Base-by-base conservation (phyloP, 1,140 invertebrate genomes). In the Spodoptera frugiperda region DNA sequence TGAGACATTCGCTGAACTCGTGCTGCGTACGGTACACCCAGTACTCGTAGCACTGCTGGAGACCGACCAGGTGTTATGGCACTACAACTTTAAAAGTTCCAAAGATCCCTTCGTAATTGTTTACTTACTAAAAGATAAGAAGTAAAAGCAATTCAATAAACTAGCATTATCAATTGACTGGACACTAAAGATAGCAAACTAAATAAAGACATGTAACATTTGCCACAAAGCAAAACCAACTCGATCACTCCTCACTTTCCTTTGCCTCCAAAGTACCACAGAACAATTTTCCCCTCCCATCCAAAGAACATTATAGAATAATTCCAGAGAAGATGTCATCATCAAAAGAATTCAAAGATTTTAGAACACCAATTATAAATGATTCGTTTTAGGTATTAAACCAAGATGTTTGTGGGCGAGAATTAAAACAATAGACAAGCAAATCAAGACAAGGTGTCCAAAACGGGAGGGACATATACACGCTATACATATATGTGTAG, bases 341-440 rank as follows among this genome's bases (percentile, higher is more conserved):
- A 73, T 57, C n/a, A 5, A 72, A 55, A 57, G 39, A 70, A 70
- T 70, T 46, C 33, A 44, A 57, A 72, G 30, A 57, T 57, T 72
- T 51, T n/a, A 61, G 54, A 73, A 73, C 19, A 49, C 17, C 71
- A 59, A 73, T 73, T 73, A 73, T 61, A 73, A 73, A 73, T 73
- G 17, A 49, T 61, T 49, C 71, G 19, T 73, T 59, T 73, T 73
- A 73, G 71, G 71, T 30, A 73, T 61, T 21, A 73, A 73, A 71
- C 53, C 17, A 44, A 55, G n/a, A 46, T 44, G 17, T 15, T 17
- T 9, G 70, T 73, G 55, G 71, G 71, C 54, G 71, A 48, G 44
- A 73, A 73, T 73, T 70, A 73, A 73, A 61, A 73, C 71, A 73
- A 73, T 73, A 33, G 71, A 61, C 21, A 51, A 70, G 25, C 53